Percentiles rank a stretch among this genome's conserved stretches.
Conservation (phyloP, 2,113 vertebrate species). For the Sitta europaea region DNA sequence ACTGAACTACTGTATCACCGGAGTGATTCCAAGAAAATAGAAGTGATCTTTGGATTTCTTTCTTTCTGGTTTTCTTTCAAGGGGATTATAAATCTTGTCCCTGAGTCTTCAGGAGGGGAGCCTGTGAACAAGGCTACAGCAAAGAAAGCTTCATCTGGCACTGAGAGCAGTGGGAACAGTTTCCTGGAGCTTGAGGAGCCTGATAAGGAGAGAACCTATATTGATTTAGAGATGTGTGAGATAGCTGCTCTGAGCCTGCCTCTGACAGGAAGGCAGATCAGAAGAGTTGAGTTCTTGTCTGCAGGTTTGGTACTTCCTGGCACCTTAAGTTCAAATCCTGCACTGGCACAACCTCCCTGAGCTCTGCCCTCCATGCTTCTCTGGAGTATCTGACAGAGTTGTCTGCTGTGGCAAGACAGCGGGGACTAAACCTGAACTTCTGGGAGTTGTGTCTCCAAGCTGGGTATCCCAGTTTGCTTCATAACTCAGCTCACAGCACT, state of each 20-base stretch:
- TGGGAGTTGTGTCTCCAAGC: neutral
- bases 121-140: neutral
- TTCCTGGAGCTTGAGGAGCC: neutral
- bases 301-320: no score
- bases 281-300: neutral
- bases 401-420: neutral
- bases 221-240: neutral
- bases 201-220: neutral
- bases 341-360: neutral
- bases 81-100: neutral
- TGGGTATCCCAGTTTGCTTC: neutral
- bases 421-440: neutral
- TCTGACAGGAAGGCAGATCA: neutral
- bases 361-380: neutral
- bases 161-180: neutral
- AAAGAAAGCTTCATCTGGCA: neutral
- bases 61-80: neutral
- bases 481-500: no score
- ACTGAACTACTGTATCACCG: neutral
- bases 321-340: neutral
- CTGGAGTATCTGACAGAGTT: neutral
- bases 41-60: neutral
- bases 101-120: neutral
- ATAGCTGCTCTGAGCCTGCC: neutral
- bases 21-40: neutral